Percentiles rank a stretch among this genome's conserved stretches.
phyloP scores from a whole-genome alignment of 2,888 invertebrate genomes.

The Sinodicranocentrus sp. region DNA sequence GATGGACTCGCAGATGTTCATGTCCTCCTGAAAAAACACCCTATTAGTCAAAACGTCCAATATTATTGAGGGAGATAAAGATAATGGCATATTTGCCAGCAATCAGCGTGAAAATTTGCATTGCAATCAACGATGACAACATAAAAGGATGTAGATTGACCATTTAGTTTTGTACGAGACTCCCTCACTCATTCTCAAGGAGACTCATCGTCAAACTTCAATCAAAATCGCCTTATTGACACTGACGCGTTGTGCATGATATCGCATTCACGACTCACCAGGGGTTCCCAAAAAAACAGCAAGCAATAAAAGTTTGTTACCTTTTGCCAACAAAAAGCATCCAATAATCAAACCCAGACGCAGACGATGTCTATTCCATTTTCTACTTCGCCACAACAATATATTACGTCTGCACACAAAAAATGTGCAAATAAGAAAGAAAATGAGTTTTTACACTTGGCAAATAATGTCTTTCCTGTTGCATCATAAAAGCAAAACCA shows the following conservation, averaged over 20 bases:
- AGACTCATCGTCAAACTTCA: slow-evolving; percentile 13
- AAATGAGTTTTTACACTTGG: slow-evolving; percentile 11
- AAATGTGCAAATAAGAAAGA: slow-evolving; percentile 3
- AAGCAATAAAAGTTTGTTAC: slow-evolving; percentile 9
- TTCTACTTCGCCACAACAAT: background rate
- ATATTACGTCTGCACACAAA: background rate
- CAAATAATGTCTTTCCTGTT: slow-evolving; percentile 28
- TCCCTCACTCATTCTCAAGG: background rate
- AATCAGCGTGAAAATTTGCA: background rate
- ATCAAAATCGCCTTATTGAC: slow-evolving; percentile 34
- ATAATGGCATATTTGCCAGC: background rate
- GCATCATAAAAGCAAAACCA: slow-evolving; percentile 26
- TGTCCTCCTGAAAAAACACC: background rate
- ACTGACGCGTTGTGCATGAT: slow-evolving; percentile 23
- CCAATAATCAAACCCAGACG: background rate
- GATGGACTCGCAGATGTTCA: slow-evolving; percentile 12
- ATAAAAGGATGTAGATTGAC: slow-evolving; percentile 14
- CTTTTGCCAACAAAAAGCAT: background rate
- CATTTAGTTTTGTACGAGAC: background rate
- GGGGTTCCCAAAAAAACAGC: slow-evolving; percentile 24
- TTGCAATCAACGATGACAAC: slow-evolving; percentile 10
- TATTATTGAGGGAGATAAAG: background rate
- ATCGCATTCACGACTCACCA: slow-evolving; percentile 9
- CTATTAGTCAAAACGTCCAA: slow-evolving; percentile 8
- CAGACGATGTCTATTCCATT: background rate